These are phyloP conservation scores for Sinosuthora webbiana DNA, from an alignment of 2,113 vertebrate species.

Conservation along the genomic window DNA sequence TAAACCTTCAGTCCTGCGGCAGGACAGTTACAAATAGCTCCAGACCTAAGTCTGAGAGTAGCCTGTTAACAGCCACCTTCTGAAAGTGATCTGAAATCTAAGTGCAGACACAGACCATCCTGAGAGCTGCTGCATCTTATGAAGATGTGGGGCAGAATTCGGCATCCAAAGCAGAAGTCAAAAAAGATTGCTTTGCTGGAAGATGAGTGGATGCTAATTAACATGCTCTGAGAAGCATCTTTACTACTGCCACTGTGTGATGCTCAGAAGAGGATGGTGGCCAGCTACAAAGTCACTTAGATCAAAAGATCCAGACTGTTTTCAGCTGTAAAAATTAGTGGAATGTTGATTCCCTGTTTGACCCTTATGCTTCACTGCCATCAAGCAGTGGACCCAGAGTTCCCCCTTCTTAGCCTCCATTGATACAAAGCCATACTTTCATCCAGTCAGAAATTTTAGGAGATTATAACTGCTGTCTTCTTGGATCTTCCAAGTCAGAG, in stretches of 20 bases:
- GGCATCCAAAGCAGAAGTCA: not conserved
- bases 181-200: not conserved
- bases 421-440: not conserved
- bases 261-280: not conserved
- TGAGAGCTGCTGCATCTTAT: not conserved
- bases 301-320: not conserved
- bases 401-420: not conserved
- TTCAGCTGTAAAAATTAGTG: not conserved
- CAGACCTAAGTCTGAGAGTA: not conserved
- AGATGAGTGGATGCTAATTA: not conserved
- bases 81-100: not conserved
- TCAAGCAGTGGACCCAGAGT: not conserved
- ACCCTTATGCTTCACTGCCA: not conserved
- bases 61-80: not conserved
- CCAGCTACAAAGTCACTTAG: not conserved
- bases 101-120: fast-evolving
- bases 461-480: not conserved
- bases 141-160: not conserved
- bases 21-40: not conserved
- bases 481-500: not conserved
- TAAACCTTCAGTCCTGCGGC: not conserved
- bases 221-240: not conserved
- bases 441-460: not conserved
- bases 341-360: not conserved
- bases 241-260: not conserved